Conservation (phyloP, 1,140 invertebrate genomes). For the Oscheius sp. region DNA sequence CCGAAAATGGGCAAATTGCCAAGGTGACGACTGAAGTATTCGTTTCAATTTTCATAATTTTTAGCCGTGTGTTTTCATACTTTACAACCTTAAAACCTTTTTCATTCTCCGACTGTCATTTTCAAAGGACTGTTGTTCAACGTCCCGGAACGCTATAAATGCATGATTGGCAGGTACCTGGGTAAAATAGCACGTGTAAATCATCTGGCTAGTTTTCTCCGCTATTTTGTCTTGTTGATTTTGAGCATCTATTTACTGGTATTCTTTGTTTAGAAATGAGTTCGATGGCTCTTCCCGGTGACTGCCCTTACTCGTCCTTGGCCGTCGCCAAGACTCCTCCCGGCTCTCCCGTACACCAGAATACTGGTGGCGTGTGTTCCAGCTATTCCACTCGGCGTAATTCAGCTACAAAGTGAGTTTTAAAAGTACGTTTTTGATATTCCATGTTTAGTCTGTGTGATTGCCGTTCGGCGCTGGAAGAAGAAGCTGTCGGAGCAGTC, state of each 20-base stretch:
- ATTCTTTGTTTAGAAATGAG: too few relatives aligned
- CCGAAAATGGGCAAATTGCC: too few relatives aligned
- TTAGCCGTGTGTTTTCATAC: too few relatives aligned
- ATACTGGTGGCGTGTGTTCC: background rate
- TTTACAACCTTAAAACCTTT: too few relatives aligned
- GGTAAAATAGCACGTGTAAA: too few relatives aligned
- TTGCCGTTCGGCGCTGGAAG: conserved; percentile 11
- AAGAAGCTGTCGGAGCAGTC: conserved; percentile 22
- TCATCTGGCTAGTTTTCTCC: too few relatives aligned
- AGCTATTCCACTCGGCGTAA: background rate
- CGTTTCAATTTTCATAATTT: background rate
- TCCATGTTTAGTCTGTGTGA: conserved; percentile 21
- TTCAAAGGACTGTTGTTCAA: background rate
- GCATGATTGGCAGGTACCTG: too few relatives aligned
- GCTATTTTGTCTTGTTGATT: too few relatives aligned
- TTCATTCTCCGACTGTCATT: too few relatives aligned
- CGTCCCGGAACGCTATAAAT: too few relatives aligned
- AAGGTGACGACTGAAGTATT: too few relatives aligned
- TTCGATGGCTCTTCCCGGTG: background rate
- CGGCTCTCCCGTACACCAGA: background rate
- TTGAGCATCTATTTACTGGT: too few relatives aligned
- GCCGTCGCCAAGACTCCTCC: background rate
- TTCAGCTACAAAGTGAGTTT: background rate
- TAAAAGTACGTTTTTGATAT: background rate
- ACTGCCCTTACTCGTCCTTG: background rate